Evolutionary conservation across 2,888 invertebrate species (phyloP), one percentile per base, ranked within the genome.

Genomic region (Patella ulyssiponensis): DNA sequence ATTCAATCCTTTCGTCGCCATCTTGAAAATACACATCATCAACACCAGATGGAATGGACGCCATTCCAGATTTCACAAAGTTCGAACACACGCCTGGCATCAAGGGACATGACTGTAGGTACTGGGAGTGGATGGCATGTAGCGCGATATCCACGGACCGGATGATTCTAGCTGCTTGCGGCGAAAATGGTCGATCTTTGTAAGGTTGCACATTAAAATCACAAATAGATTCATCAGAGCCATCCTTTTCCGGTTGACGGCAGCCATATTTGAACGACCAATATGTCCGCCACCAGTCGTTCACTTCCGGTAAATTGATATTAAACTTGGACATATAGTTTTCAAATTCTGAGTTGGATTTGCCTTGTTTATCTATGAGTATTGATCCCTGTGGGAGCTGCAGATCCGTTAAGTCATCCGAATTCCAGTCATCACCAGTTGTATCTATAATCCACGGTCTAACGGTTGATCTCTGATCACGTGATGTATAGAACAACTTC

Each of bases 131-230:
- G 9, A 87, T 33, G 2, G 84, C 83, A 72, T 87, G 86, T 7
- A 88, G 76, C 3, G 84, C 74, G 3, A 86, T 75, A 75, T 88
- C 88, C 4, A 86, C 85, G 0, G 82, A 79, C 51, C 78, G 70
- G 7, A 88, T 86, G 12, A 88, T 77, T 27, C 83, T 81, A 15
- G 86, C 83, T 2, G 86, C 84, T n/a, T 72, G 71, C 44, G 82
- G 73, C 1, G 78, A 75, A 0, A 79, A 77, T 3, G 53, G 27
- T 4, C 23, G 74, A 17, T 75, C 73, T 15, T 73, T 20, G n/a
- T 44, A 52, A 23, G 75, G 75, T 33, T 69, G 58, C 71, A n/a
- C 58, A 15, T 0, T 53, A 73, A 33, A 64, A 56, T 52, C 53
- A 27, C 23, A 52, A n/a, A 27, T 52, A 54, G 12, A 20, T 20